Conservation (phyloP, 1,140 invertebrate species). For the Drosophila nigromelanica region DNA sequence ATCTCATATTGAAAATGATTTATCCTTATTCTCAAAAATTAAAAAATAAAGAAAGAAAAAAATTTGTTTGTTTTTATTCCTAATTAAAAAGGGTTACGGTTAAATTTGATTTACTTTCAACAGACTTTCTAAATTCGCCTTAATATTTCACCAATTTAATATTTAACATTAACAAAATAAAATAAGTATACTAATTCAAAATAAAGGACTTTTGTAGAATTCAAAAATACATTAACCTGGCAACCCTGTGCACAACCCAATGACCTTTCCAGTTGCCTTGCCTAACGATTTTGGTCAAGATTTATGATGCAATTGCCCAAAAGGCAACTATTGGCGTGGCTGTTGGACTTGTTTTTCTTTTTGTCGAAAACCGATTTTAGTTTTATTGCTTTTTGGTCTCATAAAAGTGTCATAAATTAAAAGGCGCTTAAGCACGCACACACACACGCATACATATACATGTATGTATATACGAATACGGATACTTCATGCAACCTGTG, state of each 20-base stretch:
- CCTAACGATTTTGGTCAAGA: constrained; percentile 62
- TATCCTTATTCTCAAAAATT: no score
- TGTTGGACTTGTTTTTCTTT: constrained; percentile 57
- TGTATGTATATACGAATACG: background rate
- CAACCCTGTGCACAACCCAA: constrained; percentile 15
- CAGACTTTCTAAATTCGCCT: no score
- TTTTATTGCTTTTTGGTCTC: constrained; percentile 70
- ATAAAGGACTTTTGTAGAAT: no score
- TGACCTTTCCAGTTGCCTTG: constrained; percentile 45
- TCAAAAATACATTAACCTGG: background rate
- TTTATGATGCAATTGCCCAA: constrained; percentile 72
- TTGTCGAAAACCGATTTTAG: constrained; percentile 58
- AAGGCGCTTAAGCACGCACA: constrained; percentile 63
- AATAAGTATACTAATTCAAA: background rate
- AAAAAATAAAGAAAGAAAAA: no score
- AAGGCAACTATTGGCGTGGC: constrained; percentile 43
- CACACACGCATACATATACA: constrained; percentile 8
- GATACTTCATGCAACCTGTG: constrained; percentile 68
- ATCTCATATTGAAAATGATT: no score
- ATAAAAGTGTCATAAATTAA: constrained; percentile 82
- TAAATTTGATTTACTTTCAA: no score
- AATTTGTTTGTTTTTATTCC: no score
- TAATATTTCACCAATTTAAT: no score
- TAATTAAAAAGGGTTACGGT: no score
- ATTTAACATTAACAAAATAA: background rate